Base-by-base conservation (phyloP, 2,797 vertebrate species). In the Enteromius mattozi region DNA sequence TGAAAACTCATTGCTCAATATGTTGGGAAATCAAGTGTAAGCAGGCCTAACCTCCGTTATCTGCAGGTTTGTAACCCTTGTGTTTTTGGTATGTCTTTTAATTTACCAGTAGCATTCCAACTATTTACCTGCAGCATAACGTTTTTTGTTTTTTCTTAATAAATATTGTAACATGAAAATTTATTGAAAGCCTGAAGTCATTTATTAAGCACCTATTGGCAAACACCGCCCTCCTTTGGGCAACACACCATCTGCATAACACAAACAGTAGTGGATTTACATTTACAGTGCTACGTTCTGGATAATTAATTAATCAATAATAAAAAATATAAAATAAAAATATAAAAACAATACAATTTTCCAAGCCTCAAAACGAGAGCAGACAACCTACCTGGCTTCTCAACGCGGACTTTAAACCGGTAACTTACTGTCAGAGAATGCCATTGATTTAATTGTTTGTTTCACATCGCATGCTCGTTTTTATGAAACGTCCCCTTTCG, bases 171-270 rank as follows among this genome's bases (percentile, higher is more conserved):
- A 12, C 56, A 42, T 42, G n/a, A 59, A 0, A 24, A 16, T 66
- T 3, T 19, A 35, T 19, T 19, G 2, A 66, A 66, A 66, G 21
- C 74, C 33, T 59, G n/a, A 2, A 75, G 21, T 76, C 6, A 17
- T 68, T 35, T 19, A 2, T 66, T 14, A 7, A 65, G 35, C 6
- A 42, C 68, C 9, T 37, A 16, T 40, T 37, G 63, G 19, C 45
- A 76, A 68, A 66, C 35, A 59, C 59, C 65, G 82, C 82, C 82
- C 74, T 42, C 82, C 24, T 83, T n/a, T 83, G 82, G 82, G 2
- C 63, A 40, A 42, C 47, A 37, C 16, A 47, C 4, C 13, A 61
- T 5, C 8, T 70, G 19, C n/a, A 59, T 42, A 33, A 56, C 35
- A 77, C 24, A 30, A 72, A 82, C 42, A 47, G 8, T 8, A 35